phyloP scores from a whole-genome alignment of 2,888 invertebrate genomes.

The Lepidocyrtinus sp. region DNA sequence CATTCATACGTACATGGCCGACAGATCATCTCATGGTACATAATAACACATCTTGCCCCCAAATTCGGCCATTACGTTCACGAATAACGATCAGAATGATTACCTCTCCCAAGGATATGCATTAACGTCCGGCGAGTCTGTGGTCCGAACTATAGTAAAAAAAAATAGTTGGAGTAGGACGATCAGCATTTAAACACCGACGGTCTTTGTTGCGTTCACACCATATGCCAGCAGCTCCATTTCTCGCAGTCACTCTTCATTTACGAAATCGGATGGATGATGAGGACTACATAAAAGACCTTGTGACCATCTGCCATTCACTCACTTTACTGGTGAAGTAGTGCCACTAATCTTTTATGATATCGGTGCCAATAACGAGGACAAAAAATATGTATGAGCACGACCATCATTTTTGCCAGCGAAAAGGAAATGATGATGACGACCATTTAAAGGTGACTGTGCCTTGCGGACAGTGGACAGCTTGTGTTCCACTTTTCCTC shows the following conservation, averaged over 20 bases:
- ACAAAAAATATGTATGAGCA: not conserved
- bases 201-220: not conserved
- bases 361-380: slow-evolving; percentile 23
- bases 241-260: not conserved
- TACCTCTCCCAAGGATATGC: not conserved
- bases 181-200: not conserved
- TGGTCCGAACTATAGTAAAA: too few species aligned
- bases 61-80: not conserved
- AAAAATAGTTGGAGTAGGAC: not conserved
- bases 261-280: not conserved
- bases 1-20: not conserved
- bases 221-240: not conserved
- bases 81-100: not conserved
- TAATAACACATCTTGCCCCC: not conserved
- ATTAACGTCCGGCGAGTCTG: slow-evolving; percentile 12
- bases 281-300: not conserved
- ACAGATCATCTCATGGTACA: not conserved
- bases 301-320: slow-evolving; percentile 19
- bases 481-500: slow-evolving; percentile 32
- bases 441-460: slow-evolving; percentile 31
- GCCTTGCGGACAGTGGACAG: not conserved
- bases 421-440: slow-evolving; percentile 32
- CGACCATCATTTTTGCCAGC: not conserved
- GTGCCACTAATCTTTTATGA: not conserved
- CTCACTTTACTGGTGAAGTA: not conserved